phyloP scores from a whole-genome alignment of 2,888 invertebrate species.

The Mactromeris polynyma region DNA sequence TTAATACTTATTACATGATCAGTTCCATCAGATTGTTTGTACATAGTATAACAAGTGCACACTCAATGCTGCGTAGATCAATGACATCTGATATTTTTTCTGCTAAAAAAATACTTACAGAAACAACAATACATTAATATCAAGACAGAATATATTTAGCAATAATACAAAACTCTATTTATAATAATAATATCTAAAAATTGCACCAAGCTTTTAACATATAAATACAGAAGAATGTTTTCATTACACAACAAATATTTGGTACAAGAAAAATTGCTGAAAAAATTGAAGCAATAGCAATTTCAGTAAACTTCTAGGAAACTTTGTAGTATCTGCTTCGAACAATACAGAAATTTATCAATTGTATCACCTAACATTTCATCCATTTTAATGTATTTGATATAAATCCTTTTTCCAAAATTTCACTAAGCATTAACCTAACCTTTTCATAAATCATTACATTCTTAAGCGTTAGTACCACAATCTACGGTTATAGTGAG shows the following conservation, averaged over 20 bases:
- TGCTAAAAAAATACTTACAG: background rate
- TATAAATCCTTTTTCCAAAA: no score
- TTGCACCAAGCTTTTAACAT: slow-evolving; percentile 11
- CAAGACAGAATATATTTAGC: background rate
- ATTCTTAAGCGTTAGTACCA: no score
- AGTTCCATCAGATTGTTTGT: background rate
- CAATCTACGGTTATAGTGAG: no score
- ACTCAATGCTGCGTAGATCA: slow-evolving; percentile 2
- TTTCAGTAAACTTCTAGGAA: no score
- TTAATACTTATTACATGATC: background rate
- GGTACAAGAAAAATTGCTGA: background rate
- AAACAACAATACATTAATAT: slow-evolving; percentile 12
- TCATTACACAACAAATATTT: background rate
- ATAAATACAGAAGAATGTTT: background rate
- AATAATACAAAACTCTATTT: slow-evolving; percentile 2
- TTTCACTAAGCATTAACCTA: no score
- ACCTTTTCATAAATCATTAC: no score
- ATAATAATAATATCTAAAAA: background rate
- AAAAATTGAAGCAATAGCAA: no score
- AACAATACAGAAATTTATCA: no score
- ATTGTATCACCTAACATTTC: no score
- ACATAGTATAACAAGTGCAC: background rate
- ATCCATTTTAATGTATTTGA: no score
- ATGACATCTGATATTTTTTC: background rate
- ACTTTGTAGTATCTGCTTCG: no score